Conservation (phyloP, 2,797 vertebrate species). For the Borostomias antarcticus region DNA sequence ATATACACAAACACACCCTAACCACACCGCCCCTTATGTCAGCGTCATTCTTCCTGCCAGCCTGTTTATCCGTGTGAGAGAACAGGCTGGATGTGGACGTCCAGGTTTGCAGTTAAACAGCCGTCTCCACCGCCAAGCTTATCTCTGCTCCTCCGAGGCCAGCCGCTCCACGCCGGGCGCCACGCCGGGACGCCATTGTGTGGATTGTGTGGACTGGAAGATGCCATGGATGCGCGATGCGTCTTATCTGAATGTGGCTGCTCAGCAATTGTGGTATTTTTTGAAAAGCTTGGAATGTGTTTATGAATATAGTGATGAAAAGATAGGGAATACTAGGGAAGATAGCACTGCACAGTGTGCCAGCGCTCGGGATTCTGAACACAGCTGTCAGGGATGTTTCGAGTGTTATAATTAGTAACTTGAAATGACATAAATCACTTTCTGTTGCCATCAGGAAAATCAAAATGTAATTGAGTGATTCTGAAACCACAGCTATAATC, state of each 20-base stretch:
- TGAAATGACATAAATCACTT: slow-evolving; percentile 48
- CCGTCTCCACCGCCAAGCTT: slow-evolving; percentile 30
- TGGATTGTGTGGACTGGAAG: slow-evolving; percentile 32
- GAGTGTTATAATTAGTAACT: slow-evolving; percentile 1
- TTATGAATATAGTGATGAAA: slow-evolving; percentile 17
- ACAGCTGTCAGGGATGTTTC: neutral
- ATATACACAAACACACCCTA: no score
- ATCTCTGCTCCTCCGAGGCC: slow-evolving; percentile 1
- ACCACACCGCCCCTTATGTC: neutral
- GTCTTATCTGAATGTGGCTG: neutral
- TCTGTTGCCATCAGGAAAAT: slow-evolving; percentile 31
- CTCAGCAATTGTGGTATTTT: slow-evolving; percentile 56
- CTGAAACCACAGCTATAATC: slow-evolving; percentile 48
- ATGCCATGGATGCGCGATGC: slow-evolving; percentile 45
- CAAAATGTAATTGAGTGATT: slow-evolving; percentile 31
- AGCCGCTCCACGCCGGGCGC: no score
- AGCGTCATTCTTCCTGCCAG: neutral
- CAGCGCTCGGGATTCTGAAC: neutral
- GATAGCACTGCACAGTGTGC: neutral
- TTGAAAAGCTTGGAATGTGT: slow-evolving; percentile 5
- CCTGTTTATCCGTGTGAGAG: slow-evolving; percentile 12
- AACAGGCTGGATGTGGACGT: slow-evolving; percentile 32
- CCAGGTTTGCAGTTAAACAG: slow-evolving; percentile 6
- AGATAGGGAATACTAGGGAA: neutral
- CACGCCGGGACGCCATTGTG: no score